Conservation (phyloP, 2,113 vertebrate species). For the Psilopsiagon aymara region DNA sequence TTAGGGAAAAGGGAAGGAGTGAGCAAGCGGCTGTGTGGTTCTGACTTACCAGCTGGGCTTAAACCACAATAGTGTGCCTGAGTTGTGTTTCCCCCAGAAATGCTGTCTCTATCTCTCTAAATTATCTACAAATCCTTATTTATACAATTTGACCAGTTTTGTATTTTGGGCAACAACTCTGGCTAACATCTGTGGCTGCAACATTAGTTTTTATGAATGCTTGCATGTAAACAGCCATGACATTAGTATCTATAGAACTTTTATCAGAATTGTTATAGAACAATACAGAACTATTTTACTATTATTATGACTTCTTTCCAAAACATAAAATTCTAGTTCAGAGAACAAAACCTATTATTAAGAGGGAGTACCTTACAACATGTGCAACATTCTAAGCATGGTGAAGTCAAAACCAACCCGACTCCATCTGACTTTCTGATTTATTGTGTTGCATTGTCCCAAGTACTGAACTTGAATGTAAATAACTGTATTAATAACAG, state of each 20-base stretch:
- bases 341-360: not conserved
- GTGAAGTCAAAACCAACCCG: not conserved
- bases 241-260: not conserved
- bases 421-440: not conserved
- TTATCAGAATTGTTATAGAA: not conserved
- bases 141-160: not conserved
- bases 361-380: not conserved
- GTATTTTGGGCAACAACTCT: not conserved
- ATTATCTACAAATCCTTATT: not conserved
- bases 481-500: not conserved
- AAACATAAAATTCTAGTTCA: not conserved
- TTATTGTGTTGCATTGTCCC: not conserved
- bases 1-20: no score
- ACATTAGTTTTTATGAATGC: not conserved
- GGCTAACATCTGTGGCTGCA: not conserved
- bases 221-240: not conserved
- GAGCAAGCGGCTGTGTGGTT: no score
- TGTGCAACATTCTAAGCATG: not conserved
- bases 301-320: not conserved
- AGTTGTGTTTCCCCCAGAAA: not conserved
- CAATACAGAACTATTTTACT: not conserved
- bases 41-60: no score
- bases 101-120: not conserved
- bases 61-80: not conserved
- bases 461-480: not conserved